Evolutionary conservation across 1,140 invertebrate species (phyloP).

Genomic region (Yoshiicerus persimilis): DNA sequence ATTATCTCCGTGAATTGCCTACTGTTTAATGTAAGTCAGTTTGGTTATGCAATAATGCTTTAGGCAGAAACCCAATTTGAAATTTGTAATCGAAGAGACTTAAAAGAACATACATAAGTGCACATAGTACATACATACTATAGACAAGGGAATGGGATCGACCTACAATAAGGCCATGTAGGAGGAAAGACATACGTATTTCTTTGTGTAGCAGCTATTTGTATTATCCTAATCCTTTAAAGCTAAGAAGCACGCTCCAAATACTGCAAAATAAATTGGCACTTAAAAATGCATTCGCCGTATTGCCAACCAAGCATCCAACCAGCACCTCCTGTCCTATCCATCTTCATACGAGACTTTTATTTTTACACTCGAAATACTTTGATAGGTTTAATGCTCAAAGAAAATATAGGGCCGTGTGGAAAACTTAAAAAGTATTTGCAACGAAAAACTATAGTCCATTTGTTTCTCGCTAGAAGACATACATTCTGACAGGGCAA

Average conservation of each 20-base stretch:
- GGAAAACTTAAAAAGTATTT: background rate
- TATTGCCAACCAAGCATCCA: background rate
- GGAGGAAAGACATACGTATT: background rate
- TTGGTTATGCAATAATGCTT: too few relatives aligned
- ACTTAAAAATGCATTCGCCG: conserved; percentile 3
- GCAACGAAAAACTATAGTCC: background rate
- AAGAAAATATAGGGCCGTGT: background rate
- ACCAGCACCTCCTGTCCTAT: background rate
- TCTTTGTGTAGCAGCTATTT: background rate
- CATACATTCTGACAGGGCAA: background rate
- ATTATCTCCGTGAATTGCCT: too few relatives aligned
- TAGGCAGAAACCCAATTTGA: background rate
- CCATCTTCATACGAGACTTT: background rate
- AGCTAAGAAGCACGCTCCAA: conserved; percentile 12
- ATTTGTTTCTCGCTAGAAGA: background rate
- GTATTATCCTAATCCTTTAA: conserved; percentile 18
- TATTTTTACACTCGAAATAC: background rate
- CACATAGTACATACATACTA: background rate
- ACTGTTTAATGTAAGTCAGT: too few relatives aligned
- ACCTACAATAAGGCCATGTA: background rate
- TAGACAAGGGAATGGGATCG: background rate
- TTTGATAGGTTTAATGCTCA: background rate
- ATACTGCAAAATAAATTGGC: conserved; percentile 20
- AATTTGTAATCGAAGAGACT: background rate
- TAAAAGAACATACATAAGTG: background rate